These are phyloP conservation scores for Netelia fuscicornis DNA, from an alignment of 2,888 invertebrate genomes.

Conservation along the genomic window DNA sequence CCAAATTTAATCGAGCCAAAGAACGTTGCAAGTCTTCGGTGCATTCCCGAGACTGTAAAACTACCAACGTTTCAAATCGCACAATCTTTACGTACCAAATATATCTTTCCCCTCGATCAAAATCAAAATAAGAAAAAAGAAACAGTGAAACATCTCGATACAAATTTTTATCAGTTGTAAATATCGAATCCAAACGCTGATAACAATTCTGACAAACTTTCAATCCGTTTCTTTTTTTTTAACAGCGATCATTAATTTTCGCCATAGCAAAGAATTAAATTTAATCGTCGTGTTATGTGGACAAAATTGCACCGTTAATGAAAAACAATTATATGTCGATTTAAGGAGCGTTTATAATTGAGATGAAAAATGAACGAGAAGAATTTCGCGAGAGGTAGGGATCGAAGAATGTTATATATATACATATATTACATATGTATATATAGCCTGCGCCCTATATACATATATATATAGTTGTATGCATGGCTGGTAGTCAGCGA, in stretches of 20 bases:
- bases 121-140: not conserved
- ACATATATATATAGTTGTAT: not conserved
- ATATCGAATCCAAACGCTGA: too few species aligned
- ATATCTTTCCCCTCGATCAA: not conserved
- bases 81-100: not conserved
- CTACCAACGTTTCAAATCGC: not conserved
- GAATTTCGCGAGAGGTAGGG: not conserved
- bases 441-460: too few species aligned
- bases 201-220: too few species aligned
- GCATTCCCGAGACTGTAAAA: constrained; percentile 32
- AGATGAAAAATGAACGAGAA: not conserved
- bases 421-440: not conserved
- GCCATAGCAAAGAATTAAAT: not conserved
- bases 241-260: too few species aligned
- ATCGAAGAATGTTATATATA: not conserved
- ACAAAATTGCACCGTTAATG: not conserved
- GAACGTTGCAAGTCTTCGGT: constrained; percentile 32
- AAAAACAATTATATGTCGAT: not conserved
- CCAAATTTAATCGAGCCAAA: constrained; percentile 14
- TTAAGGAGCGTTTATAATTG: not conserved
- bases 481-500: not conserved
- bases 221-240: too few species aligned
- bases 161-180: not conserved
- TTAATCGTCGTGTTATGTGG: not conserved
- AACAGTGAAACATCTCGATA: not conserved